Evolutionary conservation across 2,888 invertebrate species (phyloP).

Genomic region (Selenia dentaria): DNA sequence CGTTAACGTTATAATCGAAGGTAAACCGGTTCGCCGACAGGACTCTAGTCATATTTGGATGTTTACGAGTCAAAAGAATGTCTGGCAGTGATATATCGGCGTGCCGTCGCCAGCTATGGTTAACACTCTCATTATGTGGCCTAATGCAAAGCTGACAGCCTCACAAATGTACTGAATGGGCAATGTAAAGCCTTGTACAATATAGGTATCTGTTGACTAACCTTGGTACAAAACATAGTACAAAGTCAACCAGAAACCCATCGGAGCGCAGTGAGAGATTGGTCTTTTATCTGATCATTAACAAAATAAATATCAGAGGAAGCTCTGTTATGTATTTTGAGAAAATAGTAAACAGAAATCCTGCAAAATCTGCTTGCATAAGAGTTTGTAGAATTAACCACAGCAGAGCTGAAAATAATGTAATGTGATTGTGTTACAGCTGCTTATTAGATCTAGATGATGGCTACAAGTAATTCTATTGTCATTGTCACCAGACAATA

Average conservation of each 20-base stretch:
- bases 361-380: constrained; percentile 1
- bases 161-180: constrained; percentile 25
- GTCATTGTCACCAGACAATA: constrained; percentile 8
- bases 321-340: background rate
- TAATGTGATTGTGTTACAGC: background rate
- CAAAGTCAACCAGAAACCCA: constrained; percentile 11
- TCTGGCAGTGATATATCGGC: constrained; percentile 31
- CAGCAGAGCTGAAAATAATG: too few species aligned
- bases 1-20: constrained; percentile 34
- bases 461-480: constrained; percentile 13
- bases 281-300: constrained; percentile 4
- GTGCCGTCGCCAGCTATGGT: constrained; percentile 30
- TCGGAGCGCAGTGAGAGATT: constrained; percentile 1
- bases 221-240: constrained; percentile 7
- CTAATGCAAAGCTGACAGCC: constrained; percentile 25
- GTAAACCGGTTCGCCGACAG: constrained; percentile 35
- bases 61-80: constrained; percentile 39
- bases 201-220: constrained; percentile 3
- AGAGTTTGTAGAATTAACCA: background rate
- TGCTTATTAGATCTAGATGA: background rate
- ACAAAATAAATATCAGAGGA: constrained; percentile 1
- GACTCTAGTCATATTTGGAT: constrained; percentile 39
- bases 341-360: background rate
- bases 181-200: constrained; percentile 7
- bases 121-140: constrained; percentile 28